Conservation (phyloP, 2,113 vertebrate species). For the Lepus timidus region DNA sequence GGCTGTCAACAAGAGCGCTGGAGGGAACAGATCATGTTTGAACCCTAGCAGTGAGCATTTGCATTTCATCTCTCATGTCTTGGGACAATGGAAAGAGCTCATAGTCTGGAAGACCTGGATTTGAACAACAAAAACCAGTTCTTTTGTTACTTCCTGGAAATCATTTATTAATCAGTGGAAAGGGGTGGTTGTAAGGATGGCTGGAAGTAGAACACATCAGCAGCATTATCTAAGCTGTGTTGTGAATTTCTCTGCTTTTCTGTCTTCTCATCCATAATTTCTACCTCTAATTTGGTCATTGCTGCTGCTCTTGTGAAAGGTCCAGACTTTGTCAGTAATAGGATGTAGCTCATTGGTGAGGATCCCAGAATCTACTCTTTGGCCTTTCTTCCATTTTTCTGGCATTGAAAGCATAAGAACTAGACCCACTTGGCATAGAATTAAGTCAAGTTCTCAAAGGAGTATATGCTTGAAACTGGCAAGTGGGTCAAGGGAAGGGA, state of each 20-base stretch:
- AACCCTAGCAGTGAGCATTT: background rate
- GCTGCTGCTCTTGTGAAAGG: background rate
- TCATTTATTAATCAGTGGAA: background rate
- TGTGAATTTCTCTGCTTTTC: background rate
- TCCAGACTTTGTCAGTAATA: background rate
- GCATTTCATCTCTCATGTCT: background rate
- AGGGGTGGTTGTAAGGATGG: background rate
- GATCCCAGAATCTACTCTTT: background rate
- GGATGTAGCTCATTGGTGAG: background rate
- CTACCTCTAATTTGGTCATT: background rate
- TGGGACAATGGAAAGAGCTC: background rate
- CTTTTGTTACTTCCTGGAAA: background rate
- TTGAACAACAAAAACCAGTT: background rate
- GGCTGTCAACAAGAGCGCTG: background rate
- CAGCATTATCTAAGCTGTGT: background rate
- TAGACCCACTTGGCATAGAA: background rate
- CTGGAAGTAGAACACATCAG: background rate
- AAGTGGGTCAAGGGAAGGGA: background rate
- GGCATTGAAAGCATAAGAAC: slow-evolving; percentile 4
- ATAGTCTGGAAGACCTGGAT: background rate
- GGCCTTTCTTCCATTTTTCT: background rate
- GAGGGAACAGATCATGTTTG: background rate
- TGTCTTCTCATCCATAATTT: background rate
- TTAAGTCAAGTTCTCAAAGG: background rate
- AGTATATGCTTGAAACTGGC: background rate